A percentile compares a stretch with the other conserved stretches of the same genome.
Evolutionary conservation across 2,113 vertebrate species (phyloP).

Genomic region (Sinocyclocheilus maitianheensis): DNA sequence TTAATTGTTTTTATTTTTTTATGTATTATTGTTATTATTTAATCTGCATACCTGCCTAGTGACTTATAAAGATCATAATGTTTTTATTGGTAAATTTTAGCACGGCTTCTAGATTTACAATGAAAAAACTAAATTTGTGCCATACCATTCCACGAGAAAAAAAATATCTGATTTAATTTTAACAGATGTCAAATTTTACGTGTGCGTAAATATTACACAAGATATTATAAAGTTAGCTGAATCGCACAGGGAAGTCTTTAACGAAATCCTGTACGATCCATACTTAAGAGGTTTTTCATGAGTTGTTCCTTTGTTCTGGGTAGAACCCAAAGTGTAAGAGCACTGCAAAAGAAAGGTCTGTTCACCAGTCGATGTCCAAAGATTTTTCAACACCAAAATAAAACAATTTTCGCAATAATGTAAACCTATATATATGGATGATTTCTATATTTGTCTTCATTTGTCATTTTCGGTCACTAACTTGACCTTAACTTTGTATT

Average conservation of each 20-base stretch:
- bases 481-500: conserved; percentile 99
- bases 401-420: not conserved
- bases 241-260: not conserved
- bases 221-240: not conserved
- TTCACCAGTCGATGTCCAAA: not conserved
- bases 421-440: not conserved
- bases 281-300: not conserved
- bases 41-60: not conserved
- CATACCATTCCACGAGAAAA: not conserved
- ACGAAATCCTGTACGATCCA: not conserved
- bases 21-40: not conserved
- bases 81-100: not conserved
- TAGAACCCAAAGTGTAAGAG: not conserved
- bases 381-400: not conserved
- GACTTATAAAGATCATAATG: not conserved
- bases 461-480: conserved; percentile 84
- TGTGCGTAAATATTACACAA: not conserved
- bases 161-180: not conserved
- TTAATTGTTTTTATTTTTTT: not conserved
- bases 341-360: not conserved
- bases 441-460: not conserved
- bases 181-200: not conserved
- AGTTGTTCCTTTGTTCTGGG: not conserved
- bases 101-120: no score
- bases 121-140: not conserved